Percentiles rank a stretch among this genome's conserved stretches.
These are phyloP conservation scores for Papilio protenor DNA, from an alignment of 2,888 invertebrate species.

Conservation along the genomic window DNA sequence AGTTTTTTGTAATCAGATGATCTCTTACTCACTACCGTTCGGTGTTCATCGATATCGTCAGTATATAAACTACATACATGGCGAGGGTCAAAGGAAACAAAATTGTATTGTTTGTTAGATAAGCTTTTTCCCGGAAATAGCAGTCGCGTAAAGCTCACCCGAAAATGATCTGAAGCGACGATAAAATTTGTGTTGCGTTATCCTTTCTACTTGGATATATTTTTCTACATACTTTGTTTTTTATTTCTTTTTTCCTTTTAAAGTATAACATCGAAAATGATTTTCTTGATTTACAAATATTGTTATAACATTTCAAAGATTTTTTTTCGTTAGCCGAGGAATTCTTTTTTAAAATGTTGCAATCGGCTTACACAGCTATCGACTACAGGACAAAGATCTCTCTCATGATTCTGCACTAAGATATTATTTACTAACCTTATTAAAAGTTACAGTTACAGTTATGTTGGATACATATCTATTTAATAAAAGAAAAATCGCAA, in stretches of 20 bases:
- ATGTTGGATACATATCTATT: neutral
- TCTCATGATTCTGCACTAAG: no score
- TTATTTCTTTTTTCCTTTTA: neutral
- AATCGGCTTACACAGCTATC: no score
- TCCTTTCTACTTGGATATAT: slow-evolving; percentile 2
- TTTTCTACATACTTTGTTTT: neutral
- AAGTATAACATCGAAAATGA: neutral
- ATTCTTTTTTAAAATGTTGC: no score
- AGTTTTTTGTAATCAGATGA: neutral
- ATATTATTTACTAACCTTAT: no score
- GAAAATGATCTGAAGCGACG: slow-evolving; percentile 22
- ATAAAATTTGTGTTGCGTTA: slow-evolving; percentile 22
- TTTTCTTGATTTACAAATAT: neutral
- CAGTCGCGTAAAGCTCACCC: slow-evolving; percentile 9
- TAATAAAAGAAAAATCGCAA: neutral
- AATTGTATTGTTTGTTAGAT: slow-evolving; percentile 19
- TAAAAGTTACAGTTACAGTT: neutral
- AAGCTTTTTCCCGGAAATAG: slow-evolving; percentile 22
- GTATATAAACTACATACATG: neutral
- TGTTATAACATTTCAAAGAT: no score
- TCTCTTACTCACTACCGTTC: neutral
- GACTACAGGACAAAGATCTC: no score
- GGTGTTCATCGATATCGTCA: neutral
- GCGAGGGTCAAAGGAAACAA: slow-evolving; percentile 22
- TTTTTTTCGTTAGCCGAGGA: no score